Base-by-base conservation (phyloP, 1,140 invertebrate genomes). In the Carposina sasakii region DNA sequence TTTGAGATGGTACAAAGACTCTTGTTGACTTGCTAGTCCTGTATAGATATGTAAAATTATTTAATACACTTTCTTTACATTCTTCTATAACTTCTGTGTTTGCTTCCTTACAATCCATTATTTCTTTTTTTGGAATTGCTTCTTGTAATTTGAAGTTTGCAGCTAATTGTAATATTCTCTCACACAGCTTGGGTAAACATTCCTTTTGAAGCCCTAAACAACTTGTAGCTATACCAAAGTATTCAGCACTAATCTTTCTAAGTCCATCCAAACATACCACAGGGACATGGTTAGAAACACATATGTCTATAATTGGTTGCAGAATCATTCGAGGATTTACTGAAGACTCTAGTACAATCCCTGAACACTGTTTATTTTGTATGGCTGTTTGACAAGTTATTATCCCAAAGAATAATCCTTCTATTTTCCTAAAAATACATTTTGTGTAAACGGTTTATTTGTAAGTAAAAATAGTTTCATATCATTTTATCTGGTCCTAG, bases 151-250 rank as follows among this genome's bases (percentile, higher is more conserved):
- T 47, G 26, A 54, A 57, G 3, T 52, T 52, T 10, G 57, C 51
- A 40, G 54, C 58, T 59, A 76, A 57, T 37, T 63, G 45, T 34
- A 44, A 12, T 43, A 76, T 54, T 46, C 48, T 50, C 45, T 52
- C 48, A 48, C 28, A 42, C 12, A 72, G 39, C 33, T 72, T 63
- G 28, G 31, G 16, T 48, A 76, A 54, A 28, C 9, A 37, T 12
- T 65, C 40, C 20, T 40, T 39, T 60, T 65, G 60, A 15, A 83
- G 31, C 23, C 72, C 72, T 28, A 83, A 47, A 52, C 70, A 75
- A 52, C 62, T 68, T n/a, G 79, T 74, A 16, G 71, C 45, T 36
- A 81, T 67, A 16, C 76, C 72, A 69, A 76, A 83, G 45, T 69
- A 49, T 6, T 9, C 43, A 37, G 40, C 34, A 45, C 60, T 48